phyloP scores from a whole-genome alignment of 2,797 vertebrate genomes.

The Muscicapa comitata region DNA sequence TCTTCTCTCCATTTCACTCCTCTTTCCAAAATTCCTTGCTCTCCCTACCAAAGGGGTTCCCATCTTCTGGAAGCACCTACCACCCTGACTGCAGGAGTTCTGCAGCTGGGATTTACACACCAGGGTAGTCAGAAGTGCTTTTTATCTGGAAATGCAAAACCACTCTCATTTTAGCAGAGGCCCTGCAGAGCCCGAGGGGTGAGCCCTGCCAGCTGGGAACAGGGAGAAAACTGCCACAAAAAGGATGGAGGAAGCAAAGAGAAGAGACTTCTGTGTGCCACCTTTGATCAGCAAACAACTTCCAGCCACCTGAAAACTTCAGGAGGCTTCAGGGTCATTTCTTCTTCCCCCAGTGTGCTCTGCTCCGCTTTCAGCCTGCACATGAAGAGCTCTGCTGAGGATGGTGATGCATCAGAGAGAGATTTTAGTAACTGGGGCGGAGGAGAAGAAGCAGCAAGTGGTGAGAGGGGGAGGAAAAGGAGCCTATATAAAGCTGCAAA shows the following conservation, averaged over 20 bases:
- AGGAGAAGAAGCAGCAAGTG: constrained; percentile 7
- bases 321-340: background rate
- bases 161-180: background rate
- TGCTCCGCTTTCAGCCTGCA: background rate
- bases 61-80: background rate
- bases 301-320: background rate
- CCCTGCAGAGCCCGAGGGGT: fast-evolving
- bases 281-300: background rate
- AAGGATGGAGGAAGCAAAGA: background rate
- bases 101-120: background rate
- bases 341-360: background rate
- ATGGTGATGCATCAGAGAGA: background rate
- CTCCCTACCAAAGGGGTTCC: background rate
- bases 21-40: background rate
- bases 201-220: background rate
- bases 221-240: background rate
- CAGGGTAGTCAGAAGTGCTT: background rate
- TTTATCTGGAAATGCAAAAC: background rate
- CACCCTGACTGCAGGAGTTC: background rate
- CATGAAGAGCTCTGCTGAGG: background rate
- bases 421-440: constrained; percentile 52
- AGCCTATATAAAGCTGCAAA: constrained; percentile 35
- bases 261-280: background rate
- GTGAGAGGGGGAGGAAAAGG: constrained; percentile 23
- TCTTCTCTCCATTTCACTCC: too few relatives aligned